Conservation (phyloP, 1,140 invertebrate genomes). For the Listronotus bonariensis region DNA sequence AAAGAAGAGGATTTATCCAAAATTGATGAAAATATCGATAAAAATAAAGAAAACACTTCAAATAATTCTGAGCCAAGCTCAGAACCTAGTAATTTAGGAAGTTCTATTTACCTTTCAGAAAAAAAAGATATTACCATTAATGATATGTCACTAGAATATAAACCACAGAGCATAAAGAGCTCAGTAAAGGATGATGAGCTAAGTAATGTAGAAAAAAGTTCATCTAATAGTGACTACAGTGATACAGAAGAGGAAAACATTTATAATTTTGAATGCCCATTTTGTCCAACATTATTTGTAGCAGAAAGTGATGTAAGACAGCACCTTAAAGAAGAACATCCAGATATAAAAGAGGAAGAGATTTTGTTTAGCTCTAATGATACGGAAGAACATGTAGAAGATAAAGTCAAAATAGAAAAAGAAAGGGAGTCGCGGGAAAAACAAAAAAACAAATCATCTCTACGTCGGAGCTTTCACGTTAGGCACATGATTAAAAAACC, state of each 20-base stretch:
- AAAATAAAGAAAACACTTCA: not conserved
- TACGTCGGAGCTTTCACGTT: not conserved
- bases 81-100: not conserved
- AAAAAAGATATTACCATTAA: not conserved
- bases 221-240: conserved; percentile 1
- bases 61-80: not conserved
- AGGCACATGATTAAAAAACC: conserved; percentile 14
- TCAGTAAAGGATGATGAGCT: not conserved
- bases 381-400: not conserved
- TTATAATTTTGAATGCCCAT: conserved; percentile 48
- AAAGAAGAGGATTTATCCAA: not conserved
- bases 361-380: not conserved
- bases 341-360: conserved; percentile 34
- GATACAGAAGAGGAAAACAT: conserved; percentile 13
- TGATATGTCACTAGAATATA: not conserved
- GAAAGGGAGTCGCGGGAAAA: not conserved
- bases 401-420: not conserved
- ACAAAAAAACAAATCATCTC: not conserved
- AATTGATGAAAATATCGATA: not conserved
- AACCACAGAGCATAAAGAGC: not conserved
- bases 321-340: conserved; percentile 49
- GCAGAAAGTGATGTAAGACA: conserved; percentile 48
- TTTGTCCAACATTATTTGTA: conserved; percentile 49
- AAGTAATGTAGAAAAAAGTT: not conserved
- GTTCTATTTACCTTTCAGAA: not conserved